Percentiles rank a stretch among this genome's conserved stretches.
phyloP scores from a whole-genome alignment of 2,113 vertebrate species.

The Anoplopoma fimbria region DNA sequence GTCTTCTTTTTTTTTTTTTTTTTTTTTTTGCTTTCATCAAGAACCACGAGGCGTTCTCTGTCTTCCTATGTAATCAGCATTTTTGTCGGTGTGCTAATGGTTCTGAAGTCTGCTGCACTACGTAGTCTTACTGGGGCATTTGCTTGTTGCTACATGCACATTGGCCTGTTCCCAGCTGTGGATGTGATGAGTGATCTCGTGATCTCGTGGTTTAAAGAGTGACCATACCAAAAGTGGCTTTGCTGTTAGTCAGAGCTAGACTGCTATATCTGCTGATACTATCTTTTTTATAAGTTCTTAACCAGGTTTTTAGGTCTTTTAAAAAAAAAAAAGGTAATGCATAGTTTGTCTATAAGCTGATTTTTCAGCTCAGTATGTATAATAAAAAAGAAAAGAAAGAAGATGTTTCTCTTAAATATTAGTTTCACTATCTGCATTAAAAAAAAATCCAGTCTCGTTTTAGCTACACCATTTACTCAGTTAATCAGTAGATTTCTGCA shows the following conservation, averaged over 20 bases:
- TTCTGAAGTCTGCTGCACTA: not conserved
- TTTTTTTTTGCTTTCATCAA: not conserved
- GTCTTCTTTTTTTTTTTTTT: not conserved
- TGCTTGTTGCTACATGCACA: not conserved
- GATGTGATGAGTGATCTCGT: not conserved
- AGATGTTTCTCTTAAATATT: not conserved
- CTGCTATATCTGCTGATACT: not conserved
- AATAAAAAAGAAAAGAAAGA: too few relatives aligned
- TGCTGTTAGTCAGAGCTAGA: not conserved
- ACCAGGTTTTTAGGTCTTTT: too few relatives aligned
- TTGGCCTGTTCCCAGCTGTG: conserved; percentile 6
- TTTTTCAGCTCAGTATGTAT: not conserved
- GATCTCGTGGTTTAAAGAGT: not conserved
- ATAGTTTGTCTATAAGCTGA: not conserved
- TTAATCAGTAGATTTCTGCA: not conserved
- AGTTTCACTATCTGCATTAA: not conserved
- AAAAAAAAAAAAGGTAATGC: too few relatives aligned
- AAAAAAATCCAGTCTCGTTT: not conserved
- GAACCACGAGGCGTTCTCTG: not conserved
- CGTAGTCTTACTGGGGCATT: not conserved
- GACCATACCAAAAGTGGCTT: not conserved
- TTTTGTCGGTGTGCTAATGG: not conserved
- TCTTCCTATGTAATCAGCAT: conserved; percentile 2
- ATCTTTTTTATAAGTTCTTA: not conserved
- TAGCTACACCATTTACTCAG: not conserved